Evolutionary conservation across 1,140 invertebrate species (phyloP).

Genomic region (Drosophila truncata): DNA sequence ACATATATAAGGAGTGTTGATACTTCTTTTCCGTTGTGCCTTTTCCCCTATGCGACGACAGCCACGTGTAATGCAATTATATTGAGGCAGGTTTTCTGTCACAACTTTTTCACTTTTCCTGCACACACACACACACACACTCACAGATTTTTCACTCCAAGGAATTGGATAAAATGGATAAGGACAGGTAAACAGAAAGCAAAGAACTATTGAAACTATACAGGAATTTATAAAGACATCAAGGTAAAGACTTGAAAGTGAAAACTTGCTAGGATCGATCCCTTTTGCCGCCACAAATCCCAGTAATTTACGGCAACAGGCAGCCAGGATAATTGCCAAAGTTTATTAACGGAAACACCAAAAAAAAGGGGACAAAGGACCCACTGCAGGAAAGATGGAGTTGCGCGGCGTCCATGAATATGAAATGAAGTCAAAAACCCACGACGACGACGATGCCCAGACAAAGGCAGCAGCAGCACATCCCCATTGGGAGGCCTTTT

Average conservation of each 20-base stretch:
- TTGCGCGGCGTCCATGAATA: conserved; percentile 70
- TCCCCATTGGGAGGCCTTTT: conserved; percentile 14
- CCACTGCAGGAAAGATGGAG: conserved; percentile 47
- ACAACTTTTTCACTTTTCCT: conserved; percentile 65
- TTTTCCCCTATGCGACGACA: conserved; percentile 61
- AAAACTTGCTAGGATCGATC: conserved; percentile 12
- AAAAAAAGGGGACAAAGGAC: conserved; percentile 15
- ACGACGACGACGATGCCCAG: conserved; percentile 30
- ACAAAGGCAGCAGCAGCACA: background rate
- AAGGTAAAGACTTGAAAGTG: conserved; percentile 23
- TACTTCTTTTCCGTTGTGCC: conserved; percentile 5
- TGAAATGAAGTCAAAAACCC: conserved; percentile 62
- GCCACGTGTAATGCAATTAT: conserved; percentile 77
- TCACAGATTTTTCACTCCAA: conserved; percentile 41
- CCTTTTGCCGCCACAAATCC: conserved; percentile 30
- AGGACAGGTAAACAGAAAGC: conserved; percentile 13
- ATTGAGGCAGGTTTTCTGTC: conserved; percentile 72
- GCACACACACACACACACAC: conserved; percentile 3
- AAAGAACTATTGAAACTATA: conserved; percentile 18
- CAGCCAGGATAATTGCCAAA: conserved; percentile 76
- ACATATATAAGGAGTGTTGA: background rate
- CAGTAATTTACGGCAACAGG: conserved; percentile 63
- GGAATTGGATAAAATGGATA: conserved; percentile 46
- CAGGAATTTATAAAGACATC: conserved; percentile 11
- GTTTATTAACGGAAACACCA: conserved; percentile 72